A percentile compares a stretch with the other conserved stretches of the same genome.
Evolutionary conservation across 2,888 invertebrate genomes (phyloP).

Genomic region (Drosophila gaucha): DNA sequence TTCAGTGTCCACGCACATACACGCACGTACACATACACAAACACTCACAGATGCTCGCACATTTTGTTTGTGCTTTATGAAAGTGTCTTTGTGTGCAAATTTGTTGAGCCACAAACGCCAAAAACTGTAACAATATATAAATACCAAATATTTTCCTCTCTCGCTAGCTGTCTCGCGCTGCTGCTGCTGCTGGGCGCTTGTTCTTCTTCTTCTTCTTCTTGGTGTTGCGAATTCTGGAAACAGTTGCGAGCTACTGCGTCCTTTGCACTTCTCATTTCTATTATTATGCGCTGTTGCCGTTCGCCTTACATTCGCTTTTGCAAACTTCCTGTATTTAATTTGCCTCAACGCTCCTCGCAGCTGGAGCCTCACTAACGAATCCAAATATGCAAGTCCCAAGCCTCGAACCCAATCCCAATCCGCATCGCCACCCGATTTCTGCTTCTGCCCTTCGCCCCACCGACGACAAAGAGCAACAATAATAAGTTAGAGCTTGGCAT

Average conservation of each 20-base stretch:
- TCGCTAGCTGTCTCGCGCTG: not conserved
- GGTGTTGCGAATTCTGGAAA: conserved; percentile 33
- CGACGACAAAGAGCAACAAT: conserved; percentile 51
- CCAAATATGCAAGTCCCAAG: conserved; percentile 36
- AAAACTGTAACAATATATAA: conserved; percentile 49
- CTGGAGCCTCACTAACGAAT: conserved; percentile 44
- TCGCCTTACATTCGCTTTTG: conserved; percentile 39
- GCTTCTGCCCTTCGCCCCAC: not conserved
- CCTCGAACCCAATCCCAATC: not conserved
- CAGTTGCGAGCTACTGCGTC: conserved; percentile 41
- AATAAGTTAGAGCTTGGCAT: conserved; percentile 32
- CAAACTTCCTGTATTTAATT: conserved; percentile 73
- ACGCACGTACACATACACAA: not conserved
- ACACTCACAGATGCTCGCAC: conserved; percentile 14
- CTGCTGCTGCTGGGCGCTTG: not conserved
- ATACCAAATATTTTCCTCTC: conserved; percentile 40
- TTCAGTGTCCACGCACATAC: conserved; percentile 38
- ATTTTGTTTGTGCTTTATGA: conserved; percentile 50
- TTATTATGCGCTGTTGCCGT: conserved; percentile 62
- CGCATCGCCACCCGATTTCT: conserved; percentile 4
- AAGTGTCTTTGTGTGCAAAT: conserved; percentile 63
- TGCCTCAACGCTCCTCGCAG: conserved; percentile 51
- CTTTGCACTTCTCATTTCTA: conserved; percentile 56
- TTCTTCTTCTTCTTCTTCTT: conserved; percentile 2
- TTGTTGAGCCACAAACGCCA: conserved; percentile 43